phyloP scores from a whole-genome alignment of 2,797 vertebrate genomes.

The Sebastes miniatus region DNA sequence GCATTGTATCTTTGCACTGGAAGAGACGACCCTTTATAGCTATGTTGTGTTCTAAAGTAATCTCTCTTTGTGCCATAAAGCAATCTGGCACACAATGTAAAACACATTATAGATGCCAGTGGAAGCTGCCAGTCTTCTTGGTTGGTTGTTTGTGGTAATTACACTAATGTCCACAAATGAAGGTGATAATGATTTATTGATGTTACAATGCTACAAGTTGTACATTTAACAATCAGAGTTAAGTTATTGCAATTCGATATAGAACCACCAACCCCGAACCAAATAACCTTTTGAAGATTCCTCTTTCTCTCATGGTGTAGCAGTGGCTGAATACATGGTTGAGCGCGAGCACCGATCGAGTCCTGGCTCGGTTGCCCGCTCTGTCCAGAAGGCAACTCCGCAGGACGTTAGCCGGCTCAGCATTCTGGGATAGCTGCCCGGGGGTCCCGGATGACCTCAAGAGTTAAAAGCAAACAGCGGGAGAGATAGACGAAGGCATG shows the following conservation, averaged over 20 bases:
- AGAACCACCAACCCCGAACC: conserved; percentile 1
- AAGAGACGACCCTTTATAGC: not conserved
- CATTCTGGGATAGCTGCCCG: conserved; percentile 84
- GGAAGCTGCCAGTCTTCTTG: conserved; percentile 31
- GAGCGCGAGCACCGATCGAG: conserved; percentile 64
- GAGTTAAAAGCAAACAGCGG: conserved; percentile 86
- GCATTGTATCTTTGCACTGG: not conserved
- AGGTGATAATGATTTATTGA: conserved; percentile 23
- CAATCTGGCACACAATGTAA: conserved; percentile 24
- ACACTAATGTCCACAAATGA: conserved; percentile 38
- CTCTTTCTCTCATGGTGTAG: conserved; percentile 20
- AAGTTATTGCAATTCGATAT: not conserved
- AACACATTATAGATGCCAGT: conserved; percentile 28
- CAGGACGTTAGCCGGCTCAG: conserved; percentile 78
- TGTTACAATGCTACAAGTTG: conserved; percentile 10
- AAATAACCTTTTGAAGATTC: conserved; percentile 31
- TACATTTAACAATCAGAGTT: conserved; percentile 20
- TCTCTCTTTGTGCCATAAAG: conserved; percentile 15
- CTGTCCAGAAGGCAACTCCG: conserved; percentile 83
- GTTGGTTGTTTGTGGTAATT: conserved; percentile 33
- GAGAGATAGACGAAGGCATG: conserved; percentile 72
- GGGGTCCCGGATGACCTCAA: conserved; percentile 83
- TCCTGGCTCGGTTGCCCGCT: conserved; percentile 71
- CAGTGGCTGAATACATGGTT: conserved; percentile 56
- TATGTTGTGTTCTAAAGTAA: conserved; percentile 21